Evolutionary conservation across 1,140 invertebrate genomes (phyloP), one percentile per base, ranked within the genome.

Genomic region (Cydia amplana): DNA sequence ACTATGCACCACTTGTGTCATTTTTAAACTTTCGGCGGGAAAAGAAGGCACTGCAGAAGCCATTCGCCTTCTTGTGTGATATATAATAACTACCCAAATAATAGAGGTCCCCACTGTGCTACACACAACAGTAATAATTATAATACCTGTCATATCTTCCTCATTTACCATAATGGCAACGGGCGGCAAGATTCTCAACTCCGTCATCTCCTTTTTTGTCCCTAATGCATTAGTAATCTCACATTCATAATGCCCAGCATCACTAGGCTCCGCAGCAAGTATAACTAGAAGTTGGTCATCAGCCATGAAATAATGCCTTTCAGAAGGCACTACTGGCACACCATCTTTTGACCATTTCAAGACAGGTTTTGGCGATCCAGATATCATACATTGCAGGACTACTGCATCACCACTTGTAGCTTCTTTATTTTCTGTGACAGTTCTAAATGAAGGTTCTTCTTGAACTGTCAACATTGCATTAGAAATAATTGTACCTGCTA

Each of bases 61-160:
- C 83, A 95, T 93, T 16, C 95, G 93, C 87, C 95, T 95, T 72
- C 96, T 92, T 1, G 97, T 97, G 83, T 98, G 96, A 87, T 98
- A 98, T 82, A 98, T 98, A 75, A 98, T 96, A 6, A 97, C 95
- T 12, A 98, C 97, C 98, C 98, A 99, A 32, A 98, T 95, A 12
- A 98, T 94, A 0, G 97, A 98, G 4, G 97, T 98, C 4, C 95
- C 95, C 18, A 99, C 96, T 43, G 97, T 96, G 88, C 97, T 98
- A 88, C 97, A 97, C 28, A 98, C 97, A 0, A 98, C 96, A 2
- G 97, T 96, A 74, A 98, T 97, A 79, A 98, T 95, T 80, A 98
- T 96, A 75, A 98, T 95, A 60, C 97, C 97, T 60, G 96, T 94
- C 83, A 97, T 96, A 78, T 97, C 93, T 77, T 96, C 94, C 83